phyloP scores from a whole-genome alignment of 2,797 vertebrate species.

The Arrhamphus sclerolepis region DNA sequence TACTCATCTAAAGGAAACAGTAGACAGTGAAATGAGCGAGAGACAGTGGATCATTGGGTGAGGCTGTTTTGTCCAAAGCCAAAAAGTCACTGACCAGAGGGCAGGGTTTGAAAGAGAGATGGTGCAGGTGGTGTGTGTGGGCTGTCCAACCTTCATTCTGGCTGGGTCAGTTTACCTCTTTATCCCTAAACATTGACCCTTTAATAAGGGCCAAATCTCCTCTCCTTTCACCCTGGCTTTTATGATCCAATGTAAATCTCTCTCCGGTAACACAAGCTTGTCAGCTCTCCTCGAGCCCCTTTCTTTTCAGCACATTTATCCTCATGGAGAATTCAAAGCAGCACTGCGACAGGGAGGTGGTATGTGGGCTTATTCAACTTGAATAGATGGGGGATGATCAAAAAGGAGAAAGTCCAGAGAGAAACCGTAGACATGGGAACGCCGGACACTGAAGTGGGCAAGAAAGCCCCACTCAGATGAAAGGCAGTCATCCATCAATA shows the following conservation, averaged over 20 bases:
- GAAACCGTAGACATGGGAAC: conserved; percentile 80
- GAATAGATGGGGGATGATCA: conserved; percentile 69
- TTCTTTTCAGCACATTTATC: conserved; percentile 76
- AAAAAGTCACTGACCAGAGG: conserved; percentile 57
- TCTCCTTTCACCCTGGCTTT: conserved; percentile 74
- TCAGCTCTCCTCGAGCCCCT: conserved; percentile 57
- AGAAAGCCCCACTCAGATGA: conserved; percentile 72
- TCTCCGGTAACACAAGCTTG: conserved; percentile 75
- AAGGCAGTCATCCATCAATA: conserved; percentile 76
- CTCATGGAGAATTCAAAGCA: conserved; percentile 68
- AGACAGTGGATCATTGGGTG: conserved; percentile 13
- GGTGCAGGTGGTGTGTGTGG: conserved; percentile 65
- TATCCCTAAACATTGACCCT: conserved; percentile 58
- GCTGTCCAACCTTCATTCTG: conserved; percentile 52
- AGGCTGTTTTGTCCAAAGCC: conserved; percentile 49
- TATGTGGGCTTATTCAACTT: conserved; percentile 58
- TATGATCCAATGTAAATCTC: conserved; percentile 76
- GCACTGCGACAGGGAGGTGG: conserved; percentile 53
- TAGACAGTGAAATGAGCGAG: conserved; percentile 50
- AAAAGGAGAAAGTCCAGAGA: conserved; percentile 70
- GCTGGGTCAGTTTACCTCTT: conserved; percentile 69
- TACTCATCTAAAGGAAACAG: conserved; percentile 65
- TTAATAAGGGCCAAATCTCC: conserved; percentile 58
- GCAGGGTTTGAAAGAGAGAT: conserved; percentile 64
- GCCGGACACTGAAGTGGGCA: conserved; percentile 68